phyloP scores from a whole-genome alignment of 2,113 vertebrate species.

The Psammodynastes pulverulentus region DNA sequence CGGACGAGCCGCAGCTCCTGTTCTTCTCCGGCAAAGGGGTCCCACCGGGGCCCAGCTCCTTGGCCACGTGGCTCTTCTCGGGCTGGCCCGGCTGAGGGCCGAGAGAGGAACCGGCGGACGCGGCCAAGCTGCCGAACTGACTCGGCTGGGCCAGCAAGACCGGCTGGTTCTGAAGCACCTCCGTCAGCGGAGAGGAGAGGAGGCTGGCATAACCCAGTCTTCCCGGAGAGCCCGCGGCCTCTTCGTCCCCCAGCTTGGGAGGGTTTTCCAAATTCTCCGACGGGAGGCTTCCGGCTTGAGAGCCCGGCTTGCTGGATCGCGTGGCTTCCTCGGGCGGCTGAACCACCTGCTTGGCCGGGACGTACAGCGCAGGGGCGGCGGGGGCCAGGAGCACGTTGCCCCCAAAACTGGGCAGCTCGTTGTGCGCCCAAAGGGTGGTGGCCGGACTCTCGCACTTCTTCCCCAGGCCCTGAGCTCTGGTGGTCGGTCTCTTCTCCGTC shows the following conservation, averaged over 20 bases:
- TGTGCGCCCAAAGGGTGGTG: constrained; percentile 93
- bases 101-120: constrained; percentile 66
- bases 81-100: constrained; percentile 65
- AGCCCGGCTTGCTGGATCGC: constrained; percentile 54
- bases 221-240: constrained; percentile 75
- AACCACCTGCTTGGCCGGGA: constrained; percentile 80
- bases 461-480: constrained; percentile 74
- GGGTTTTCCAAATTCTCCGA: constrained; percentile 96
- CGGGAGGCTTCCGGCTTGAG: constrained; percentile 58
- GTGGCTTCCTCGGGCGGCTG: constrained; percentile 85
- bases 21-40: constrained; percentile 41
- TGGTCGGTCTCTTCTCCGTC: constrained; percentile 72
- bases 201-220: constrained; percentile 87
- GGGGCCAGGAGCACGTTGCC: constrained; percentile 88
- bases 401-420: constrained; percentile 81
- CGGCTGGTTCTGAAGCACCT: constrained; percentile 81
- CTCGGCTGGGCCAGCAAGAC: constrained; percentile 87
- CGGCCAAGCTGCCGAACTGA: constrained; percentile 79
- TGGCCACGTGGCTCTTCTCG: constrained; percentile 68
- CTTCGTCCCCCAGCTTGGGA: constrained; percentile 83
- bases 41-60: constrained; percentile 58
- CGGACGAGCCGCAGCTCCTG: constrained; percentile 41
- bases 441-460: constrained; percentile 93
- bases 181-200: constrained; percentile 77
- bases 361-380: constrained; percentile 83